Evolutionary conservation across 2,888 invertebrate genomes (phyloP).

Genomic region (Drosophila aldrichi): DNA sequence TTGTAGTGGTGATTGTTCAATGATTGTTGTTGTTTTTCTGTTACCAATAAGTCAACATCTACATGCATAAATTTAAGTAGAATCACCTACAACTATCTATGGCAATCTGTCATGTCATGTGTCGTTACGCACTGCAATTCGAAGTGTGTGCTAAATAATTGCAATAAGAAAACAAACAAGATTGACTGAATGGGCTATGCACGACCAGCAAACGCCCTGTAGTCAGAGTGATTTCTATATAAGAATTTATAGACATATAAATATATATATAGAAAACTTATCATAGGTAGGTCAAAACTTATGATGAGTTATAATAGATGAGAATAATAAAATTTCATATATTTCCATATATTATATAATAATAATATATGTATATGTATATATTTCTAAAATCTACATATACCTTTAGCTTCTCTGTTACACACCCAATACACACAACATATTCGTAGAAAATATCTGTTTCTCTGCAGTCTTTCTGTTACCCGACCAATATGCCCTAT

Average conservation of each 20-base stretch:
- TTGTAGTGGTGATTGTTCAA: neutral
- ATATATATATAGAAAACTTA: neutral
- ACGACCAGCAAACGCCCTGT: neutral
- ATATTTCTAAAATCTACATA: too few species aligned
- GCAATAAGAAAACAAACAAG: slow-evolving; percentile 30
- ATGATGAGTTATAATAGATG: too few species aligned
- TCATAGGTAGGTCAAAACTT: too few species aligned
- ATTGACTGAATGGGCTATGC: neutral
- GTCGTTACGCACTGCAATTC: slow-evolving; percentile 17
- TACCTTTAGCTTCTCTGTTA: too few species aligned
- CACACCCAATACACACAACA: too few species aligned
- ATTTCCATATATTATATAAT: too few species aligned
- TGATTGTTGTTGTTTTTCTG: slow-evolving; percentile 17
- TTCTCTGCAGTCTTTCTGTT: neutral
- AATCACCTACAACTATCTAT: slow-evolving; percentile 8
- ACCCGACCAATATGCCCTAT: neutral
- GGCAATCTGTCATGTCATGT: slow-evolving; percentile 73
- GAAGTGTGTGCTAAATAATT: slow-evolving; percentile 53
- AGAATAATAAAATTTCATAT: too few species aligned
- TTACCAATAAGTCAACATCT: slow-evolving; percentile 59
- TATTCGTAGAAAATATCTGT: neutral
- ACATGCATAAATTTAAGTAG: slow-evolving; percentile 66
- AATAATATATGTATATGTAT: too few species aligned
- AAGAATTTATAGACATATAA: too few species aligned
- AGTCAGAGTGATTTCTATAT: neutral